Evolutionary conservation across 2,888 invertebrate species (phyloP).

Genomic region (Odiellus spinosus): DNA sequence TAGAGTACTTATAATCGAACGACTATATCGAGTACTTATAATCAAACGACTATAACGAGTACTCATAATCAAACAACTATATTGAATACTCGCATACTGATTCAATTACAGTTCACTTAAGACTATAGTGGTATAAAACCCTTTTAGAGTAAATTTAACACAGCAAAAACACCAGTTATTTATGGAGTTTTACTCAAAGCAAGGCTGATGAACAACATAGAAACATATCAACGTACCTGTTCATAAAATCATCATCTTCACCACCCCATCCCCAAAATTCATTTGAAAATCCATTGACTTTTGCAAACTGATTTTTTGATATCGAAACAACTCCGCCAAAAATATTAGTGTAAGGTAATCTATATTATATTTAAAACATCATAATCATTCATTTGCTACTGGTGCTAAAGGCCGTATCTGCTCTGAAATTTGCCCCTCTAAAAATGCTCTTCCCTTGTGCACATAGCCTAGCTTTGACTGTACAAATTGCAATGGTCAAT

Average conservation of each 20-base stretch:
- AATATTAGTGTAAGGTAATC: slow-evolving; percentile 36
- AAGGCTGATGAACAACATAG: not conserved
- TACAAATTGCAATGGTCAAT: too few species aligned
- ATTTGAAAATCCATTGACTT: slow-evolving; percentile 49
- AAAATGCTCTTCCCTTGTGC: too few species aligned
- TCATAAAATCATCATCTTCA: slow-evolving; percentile 65
- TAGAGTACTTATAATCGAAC: too few species aligned
- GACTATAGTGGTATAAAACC: too few species aligned
- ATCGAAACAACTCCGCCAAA: slow-evolving; percentile 73
- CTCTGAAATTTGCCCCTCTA: too few species aligned
- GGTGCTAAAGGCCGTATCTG: too few species aligned
- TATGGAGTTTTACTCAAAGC: too few species aligned
- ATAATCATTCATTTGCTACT: not conserved
- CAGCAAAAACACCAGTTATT: too few species aligned
- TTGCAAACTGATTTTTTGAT: slow-evolving; percentile 49
- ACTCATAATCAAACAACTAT: not conserved
- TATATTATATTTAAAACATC: slow-evolving; percentile 14
- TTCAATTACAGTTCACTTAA: not conserved
- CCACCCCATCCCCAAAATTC: slow-evolving; percentile 71
- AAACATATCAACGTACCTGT: slow-evolving; percentile 12
- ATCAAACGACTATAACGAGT: not conserved
- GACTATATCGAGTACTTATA: not conserved
- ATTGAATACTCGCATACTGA: slow-evolving; percentile 1
- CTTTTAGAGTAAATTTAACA: too few species aligned
- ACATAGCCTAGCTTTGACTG: too few species aligned